phyloP scores from a whole-genome alignment of 2,888 invertebrate genomes.

The Drosophila limbata region DNA sequence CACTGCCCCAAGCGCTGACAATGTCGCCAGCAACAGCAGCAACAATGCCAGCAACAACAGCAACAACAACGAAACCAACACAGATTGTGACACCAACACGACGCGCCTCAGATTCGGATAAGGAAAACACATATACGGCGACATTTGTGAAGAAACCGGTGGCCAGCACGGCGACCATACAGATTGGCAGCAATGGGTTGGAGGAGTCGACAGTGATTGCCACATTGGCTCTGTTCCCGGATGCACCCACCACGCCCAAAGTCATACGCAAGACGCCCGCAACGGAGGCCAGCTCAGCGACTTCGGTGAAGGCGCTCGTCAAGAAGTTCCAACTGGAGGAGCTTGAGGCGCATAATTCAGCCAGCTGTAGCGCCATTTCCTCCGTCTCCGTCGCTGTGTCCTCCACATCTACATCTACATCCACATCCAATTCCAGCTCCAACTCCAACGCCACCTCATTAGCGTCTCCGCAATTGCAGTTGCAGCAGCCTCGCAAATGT shows the following conservation, averaged over 20 bases:
- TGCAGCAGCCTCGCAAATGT: conserved; percentile 50
- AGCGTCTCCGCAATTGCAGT: conserved; percentile 20
- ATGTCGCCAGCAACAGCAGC: conserved; percentile 51
- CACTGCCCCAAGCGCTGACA: conserved; percentile 62
- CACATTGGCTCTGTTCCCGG: conserved; percentile 86
- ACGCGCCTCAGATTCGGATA: conserved; percentile 83
- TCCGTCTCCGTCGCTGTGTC: not conserved
- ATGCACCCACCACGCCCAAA: conserved; percentile 89
- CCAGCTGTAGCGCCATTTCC: conserved; percentile 1
- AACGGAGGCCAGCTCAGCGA: conserved; percentile 86
- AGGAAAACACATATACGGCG: conserved; percentile 83
- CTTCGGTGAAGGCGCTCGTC: conserved; percentile 85
- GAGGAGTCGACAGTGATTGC: conserved; percentile 72
- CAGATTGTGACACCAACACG: conserved; percentile 75
- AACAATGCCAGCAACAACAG: conserved; percentile 48
- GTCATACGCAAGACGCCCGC: conserved; percentile 88
- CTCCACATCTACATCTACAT: not conserved
- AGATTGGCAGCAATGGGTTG: conserved; percentile 67
- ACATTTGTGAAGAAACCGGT: conserved; percentile 78
- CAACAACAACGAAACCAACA: conserved; percentile 54
- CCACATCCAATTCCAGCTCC: not conserved
- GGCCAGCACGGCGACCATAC: conserved; percentile 72
- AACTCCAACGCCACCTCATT: conserved; percentile 18
- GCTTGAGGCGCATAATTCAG: conserved; percentile 36
- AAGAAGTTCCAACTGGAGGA: conserved; percentile 85